Evolutionary conservation across 1,140 invertebrate species (phyloP).

Genomic region (Telenomus remus): DNA sequence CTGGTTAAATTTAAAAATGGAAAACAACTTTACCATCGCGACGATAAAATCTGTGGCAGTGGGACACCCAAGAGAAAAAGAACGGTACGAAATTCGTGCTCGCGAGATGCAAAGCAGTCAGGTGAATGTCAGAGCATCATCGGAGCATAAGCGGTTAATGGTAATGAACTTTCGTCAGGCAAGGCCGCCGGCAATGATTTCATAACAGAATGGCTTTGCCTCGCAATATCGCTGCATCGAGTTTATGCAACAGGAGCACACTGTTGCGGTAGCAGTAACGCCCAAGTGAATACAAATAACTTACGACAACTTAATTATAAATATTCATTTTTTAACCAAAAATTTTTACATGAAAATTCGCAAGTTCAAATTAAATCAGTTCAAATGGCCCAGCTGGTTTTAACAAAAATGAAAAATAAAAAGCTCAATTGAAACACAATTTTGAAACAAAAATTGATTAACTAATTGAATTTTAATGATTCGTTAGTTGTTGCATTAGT

Average conservation of each 20-base stretch:
- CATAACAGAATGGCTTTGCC: slow-evolving; percentile 66
- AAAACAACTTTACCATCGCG: no score
- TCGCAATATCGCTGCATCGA: slow-evolving; percentile 52
- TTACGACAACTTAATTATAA: slow-evolving; percentile 37
- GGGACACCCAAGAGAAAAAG: no score
- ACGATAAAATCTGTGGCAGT: no score
- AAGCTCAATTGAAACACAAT: no score
- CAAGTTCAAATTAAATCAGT: no score
- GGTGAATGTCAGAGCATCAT: slow-evolving; percentile 54
- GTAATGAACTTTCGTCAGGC: slow-evolving; percentile 73
- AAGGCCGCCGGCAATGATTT: slow-evolving; percentile 72
- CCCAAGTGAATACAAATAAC: slow-evolving; percentile 40
- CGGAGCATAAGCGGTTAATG: slow-evolving; percentile 66
- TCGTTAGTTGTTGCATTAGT: no score
- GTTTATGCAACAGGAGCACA: slow-evolving; percentile 39
- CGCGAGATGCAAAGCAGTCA: slow-evolving; percentile 49
- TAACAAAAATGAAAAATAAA: no score
- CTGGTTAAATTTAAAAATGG: slow-evolving; percentile 4
- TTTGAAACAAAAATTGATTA: no score
- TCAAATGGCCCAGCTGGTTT: no score
- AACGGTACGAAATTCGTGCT: slow-evolving; percentile 48
- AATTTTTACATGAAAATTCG: no score
- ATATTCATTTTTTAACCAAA: no score
- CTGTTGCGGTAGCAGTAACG: slow-evolving; percentile 23
- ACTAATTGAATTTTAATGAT: no score